phyloP scores from a whole-genome alignment of 2,888 invertebrate species.

The Plagodis pulveraria region DNA sequence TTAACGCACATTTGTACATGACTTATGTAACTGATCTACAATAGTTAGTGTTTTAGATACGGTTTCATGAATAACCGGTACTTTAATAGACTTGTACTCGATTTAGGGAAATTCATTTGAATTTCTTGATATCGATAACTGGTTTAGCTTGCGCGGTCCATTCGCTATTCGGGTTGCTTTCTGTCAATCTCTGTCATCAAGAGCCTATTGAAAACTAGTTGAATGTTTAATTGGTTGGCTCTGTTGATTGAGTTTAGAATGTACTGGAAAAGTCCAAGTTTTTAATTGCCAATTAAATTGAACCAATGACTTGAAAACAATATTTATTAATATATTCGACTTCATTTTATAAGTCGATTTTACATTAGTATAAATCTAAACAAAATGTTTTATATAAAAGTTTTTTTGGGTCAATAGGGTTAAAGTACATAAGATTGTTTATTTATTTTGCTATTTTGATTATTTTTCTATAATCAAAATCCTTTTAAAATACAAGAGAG shows the following conservation, averaged over 20 bases:
- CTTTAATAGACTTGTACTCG: slow-evolving; percentile 7
- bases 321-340: no score
- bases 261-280: background rate
- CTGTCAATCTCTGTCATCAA: slow-evolving; percentile 13
- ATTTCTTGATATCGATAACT: slow-evolving; percentile 10
- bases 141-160: slow-evolving; percentile 14
- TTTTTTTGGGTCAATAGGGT: no score
- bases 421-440: no score
- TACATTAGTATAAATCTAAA: no score
- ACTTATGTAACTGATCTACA: slow-evolving; percentile 14
- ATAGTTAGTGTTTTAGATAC: slow-evolving; percentile 15
- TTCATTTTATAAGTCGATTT: no score
- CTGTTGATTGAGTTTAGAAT: background rate
- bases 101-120: slow-evolving; percentile 13
- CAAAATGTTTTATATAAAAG: no score
- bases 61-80: slow-evolving; percentile 12
- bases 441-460: no score
- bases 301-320: no score
- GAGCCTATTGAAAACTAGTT: slow-evolving; percentile 14
- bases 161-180: slow-evolving; percentile 16
- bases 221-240: slow-evolving; percentile 15
- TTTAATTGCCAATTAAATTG: no score
- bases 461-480: no score
- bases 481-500: no score
- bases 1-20: slow-evolving; percentile 7